Evolutionary conservation across 2,797 vertebrate species (phyloP).

Genomic region (Spinus pinus): DNA sequence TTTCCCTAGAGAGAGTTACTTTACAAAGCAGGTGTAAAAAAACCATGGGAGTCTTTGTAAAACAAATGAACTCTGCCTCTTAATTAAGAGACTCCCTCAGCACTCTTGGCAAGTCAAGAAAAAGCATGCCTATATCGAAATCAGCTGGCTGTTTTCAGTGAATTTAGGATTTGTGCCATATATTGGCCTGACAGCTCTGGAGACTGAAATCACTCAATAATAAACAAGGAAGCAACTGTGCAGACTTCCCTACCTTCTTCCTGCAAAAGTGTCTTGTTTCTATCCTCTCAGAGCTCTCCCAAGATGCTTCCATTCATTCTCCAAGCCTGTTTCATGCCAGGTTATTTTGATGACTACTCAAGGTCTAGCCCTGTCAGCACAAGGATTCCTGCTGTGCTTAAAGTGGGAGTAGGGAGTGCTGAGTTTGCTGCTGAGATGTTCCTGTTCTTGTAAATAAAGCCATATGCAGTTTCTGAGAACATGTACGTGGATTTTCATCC

Average conservation of each 20-base stretch:
- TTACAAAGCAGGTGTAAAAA: background rate
- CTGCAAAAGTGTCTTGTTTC: background rate
- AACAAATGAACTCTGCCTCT: background rate
- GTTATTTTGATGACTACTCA: background rate
- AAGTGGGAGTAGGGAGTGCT: background rate
- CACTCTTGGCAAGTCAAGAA: background rate
- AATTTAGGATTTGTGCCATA: background rate
- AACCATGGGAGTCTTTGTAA: background rate
- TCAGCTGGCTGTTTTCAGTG: background rate
- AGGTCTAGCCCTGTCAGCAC: background rate
- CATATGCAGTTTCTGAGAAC: background rate
- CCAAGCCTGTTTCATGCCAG: background rate
- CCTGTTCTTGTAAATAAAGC: background rate
- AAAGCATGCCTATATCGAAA: background rate
- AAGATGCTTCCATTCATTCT: background rate
- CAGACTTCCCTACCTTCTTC: background rate
- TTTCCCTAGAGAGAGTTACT: background rate
- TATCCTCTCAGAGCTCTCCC: background rate
- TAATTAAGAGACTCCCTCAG: background rate
- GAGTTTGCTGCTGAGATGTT: background rate
- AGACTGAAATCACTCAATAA: background rate
- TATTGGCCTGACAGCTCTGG: background rate
- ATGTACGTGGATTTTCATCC: fast-evolving
- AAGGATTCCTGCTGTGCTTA: background rate
- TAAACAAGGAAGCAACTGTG: background rate